Conservation (phyloP, 1,140 invertebrate genomes). For the Arion vulgaris region DNA sequence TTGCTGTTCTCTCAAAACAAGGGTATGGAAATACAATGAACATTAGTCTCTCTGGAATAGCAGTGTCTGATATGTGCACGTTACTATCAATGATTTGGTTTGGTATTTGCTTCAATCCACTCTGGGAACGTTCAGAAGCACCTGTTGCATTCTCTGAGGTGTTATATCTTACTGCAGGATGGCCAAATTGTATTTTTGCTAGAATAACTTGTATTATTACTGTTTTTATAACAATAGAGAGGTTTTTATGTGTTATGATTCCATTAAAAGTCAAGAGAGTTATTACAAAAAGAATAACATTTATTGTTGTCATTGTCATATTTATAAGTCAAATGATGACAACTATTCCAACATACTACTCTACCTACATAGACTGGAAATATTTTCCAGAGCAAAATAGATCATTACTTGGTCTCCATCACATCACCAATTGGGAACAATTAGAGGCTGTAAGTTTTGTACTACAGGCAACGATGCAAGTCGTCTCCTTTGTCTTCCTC, state of each 20-base stretch:
- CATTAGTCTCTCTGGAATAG: slow-evolving; percentile 3
- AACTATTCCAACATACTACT: not conserved
- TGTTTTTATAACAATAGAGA: slow-evolving; percentile 15
- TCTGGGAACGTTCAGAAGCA: not conserved
- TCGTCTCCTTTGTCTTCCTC: not conserved
- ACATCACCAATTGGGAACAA: not conserved
- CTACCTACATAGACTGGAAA: slow-evolving; percentile 6
- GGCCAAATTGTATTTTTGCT: not conserved
- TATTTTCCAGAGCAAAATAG: not conserved
- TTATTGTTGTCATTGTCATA: not conserved
- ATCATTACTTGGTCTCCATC: not conserved
- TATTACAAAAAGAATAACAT: not conserved
- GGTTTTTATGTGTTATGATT: slow-evolving; percentile 11
- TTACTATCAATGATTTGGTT: slow-evolving; percentile 12
- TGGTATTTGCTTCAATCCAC: not conserved
- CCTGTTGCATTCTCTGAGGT: not conserved
- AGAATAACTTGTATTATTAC: slow-evolving; percentile 21
- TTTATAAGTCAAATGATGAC: not conserved
- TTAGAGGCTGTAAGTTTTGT: not conserved
- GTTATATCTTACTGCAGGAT: not conserved
- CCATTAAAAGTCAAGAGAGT: slow-evolving; percentile 12
- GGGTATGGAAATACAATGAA: slow-evolving; percentile 10
- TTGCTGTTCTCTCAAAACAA: not conserved
- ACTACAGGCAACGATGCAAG: not conserved
- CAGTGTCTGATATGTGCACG: not conserved